A percentile compares a stretch with the other conserved stretches of the same genome.
Evolutionary conservation across 2,888 invertebrate genomes (phyloP).

Genomic region (Trachelus stipa): DNA sequence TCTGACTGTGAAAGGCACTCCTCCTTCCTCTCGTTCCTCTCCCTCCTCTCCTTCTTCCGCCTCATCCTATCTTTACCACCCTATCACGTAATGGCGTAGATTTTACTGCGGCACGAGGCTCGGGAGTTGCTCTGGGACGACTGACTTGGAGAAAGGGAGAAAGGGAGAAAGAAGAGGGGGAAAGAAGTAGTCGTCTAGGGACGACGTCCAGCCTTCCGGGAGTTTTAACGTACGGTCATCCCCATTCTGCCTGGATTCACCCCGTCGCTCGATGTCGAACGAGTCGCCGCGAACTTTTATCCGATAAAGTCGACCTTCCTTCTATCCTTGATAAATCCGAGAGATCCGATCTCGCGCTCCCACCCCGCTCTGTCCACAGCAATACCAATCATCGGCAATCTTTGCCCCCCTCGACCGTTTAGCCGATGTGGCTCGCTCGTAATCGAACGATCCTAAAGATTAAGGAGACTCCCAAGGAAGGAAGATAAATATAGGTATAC

Average conservation of each 20-base stretch:
- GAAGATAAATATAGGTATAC: too few relatives aligned
- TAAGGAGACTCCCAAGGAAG: too few relatives aligned
- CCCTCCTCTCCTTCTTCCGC: slow-evolving; percentile 22
- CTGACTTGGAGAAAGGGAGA: not conserved
- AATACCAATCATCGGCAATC: too few relatives aligned
- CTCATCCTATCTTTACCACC: slow-evolving; percentile 42
- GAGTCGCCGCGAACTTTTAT: slow-evolving; percentile 41
- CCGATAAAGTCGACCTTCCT: slow-evolving; percentile 34
- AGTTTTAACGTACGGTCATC: slow-evolving; percentile 64
- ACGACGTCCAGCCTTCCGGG: slow-evolving; percentile 42
- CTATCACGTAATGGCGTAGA: slow-evolving; percentile 62
- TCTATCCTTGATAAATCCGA: slow-evolving; percentile 3
- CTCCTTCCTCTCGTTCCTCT: slow-evolving; percentile 29
- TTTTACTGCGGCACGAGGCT: slow-evolving; percentile 50
- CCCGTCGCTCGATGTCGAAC: slow-evolving; percentile 16
- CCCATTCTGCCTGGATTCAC: slow-evolving; percentile 33
- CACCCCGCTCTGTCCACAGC: not conserved
- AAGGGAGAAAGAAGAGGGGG: slow-evolving; percentile 3
- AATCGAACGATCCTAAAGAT: too few relatives aligned
- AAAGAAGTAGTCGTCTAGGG: slow-evolving; percentile 18
- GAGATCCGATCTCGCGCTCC: not conserved
- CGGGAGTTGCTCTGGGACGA: slow-evolving; percentile 18
- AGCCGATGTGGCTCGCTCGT: too few relatives aligned
- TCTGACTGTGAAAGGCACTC: not conserved
- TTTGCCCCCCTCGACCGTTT: too few relatives aligned